These are phyloP conservation scores for Chironomus riparius DNA, from an alignment of 2,888 invertebrate genomes.

Conservation along the genomic window DNA sequence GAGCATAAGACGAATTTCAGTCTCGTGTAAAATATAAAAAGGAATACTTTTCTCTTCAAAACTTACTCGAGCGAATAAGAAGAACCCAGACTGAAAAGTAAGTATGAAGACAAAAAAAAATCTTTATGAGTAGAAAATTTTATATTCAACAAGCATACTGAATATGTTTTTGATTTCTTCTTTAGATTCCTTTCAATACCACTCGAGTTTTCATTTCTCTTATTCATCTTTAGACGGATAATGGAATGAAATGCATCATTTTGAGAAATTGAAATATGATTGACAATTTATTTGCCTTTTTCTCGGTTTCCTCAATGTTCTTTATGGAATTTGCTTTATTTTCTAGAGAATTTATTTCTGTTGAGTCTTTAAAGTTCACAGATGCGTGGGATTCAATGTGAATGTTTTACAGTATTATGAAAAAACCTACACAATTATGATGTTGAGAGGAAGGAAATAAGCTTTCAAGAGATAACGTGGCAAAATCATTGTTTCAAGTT, in stretches of 20 bases:
- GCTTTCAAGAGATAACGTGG: too few species aligned
- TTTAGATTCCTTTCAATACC: not conserved
- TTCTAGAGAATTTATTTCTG: too few species aligned
- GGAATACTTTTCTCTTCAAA: not conserved
- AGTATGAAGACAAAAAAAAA: not conserved
- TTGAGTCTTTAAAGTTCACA: too few species aligned
- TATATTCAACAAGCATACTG: constrained; percentile 11
- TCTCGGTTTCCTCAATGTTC: not conserved
- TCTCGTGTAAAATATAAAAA: too few species aligned
- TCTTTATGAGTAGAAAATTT: not conserved
- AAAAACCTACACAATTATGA: too few species aligned
- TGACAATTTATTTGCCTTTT: not conserved
- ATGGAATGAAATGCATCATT: not conserved
- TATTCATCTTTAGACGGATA: not conserved
- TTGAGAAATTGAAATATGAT: not conserved
- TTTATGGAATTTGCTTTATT: too few species aligned
- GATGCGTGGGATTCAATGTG: too few species aligned
- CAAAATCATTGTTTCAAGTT: too few species aligned
- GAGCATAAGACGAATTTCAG: too few species aligned
- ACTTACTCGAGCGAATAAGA: not conserved
- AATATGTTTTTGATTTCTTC: not conserved
- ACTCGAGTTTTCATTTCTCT: not conserved
- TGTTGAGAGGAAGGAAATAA: too few species aligned
- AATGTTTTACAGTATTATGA: too few species aligned
- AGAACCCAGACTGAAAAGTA: not conserved